Base-by-base conservation (phyloP, 2,113 vertebrate genomes). In the Trematocara zebra region DNA sequence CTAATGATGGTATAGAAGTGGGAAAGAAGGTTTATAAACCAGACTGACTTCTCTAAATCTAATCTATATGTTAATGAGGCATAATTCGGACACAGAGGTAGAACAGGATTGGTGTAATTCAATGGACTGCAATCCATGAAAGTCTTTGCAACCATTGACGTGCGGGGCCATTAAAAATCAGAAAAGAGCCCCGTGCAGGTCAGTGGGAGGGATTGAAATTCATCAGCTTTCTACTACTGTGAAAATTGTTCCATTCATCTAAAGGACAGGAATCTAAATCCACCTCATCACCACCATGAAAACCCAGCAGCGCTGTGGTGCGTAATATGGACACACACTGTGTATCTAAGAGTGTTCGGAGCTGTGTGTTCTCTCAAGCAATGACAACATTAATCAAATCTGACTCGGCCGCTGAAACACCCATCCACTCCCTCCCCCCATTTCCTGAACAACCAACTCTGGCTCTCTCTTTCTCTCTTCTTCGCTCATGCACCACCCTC, bases 301-400 rank as follows among this genome's bases (percentile, higher is more conserved):
- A 85, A 33, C 80, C 15, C 79, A 69, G 11, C 23, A 51, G 33
- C 11, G 11, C 49, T 61, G 81, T 56, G 85, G 49, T 86, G 82
- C 78, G 35, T 51, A n/a, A 54, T n/a, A 67, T 47, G 20, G 56
- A 84, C 76, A 56, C 49, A 80, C 52, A 83, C 18, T 17, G 54
- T 84, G 80, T 51, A 59, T 85, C 52, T 42, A 49, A 49, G 47
- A 81, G 82, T 81, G 85, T 87, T 84, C 76, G 57, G 87, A 64
- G 81, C 80, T 89, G 85, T 82, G 79, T 86, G 87, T 91, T 93
- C 92, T 95, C 85, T 90, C 86, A 89, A 87, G 89, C 89, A 76
- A 82, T n/a, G 53, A 90, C 91, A 92, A 93, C 93, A 94, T 96
- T 95, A 95, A 96, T 96, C 94, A 95, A 90, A 95, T 95, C 92